phyloP scores from a whole-genome alignment of 2,113 vertebrate genomes.

The Psammodynastes pulverulentus region DNA sequence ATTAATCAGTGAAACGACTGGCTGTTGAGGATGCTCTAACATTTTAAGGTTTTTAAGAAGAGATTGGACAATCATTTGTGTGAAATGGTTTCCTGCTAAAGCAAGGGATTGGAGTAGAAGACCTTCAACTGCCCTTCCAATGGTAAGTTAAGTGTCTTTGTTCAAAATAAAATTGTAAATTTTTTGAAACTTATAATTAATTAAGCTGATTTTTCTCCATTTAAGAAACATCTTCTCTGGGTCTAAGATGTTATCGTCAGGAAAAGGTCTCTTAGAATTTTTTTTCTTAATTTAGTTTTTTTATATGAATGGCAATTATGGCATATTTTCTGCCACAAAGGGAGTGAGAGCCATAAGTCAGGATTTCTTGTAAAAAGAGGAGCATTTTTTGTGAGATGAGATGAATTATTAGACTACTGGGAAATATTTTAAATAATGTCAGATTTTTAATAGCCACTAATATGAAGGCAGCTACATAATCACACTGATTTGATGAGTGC shows the following conservation, averaged over 20 bases:
- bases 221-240: not conserved
- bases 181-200: not conserved
- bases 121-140: not conserved
- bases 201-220: not conserved
- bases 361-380: not conserved
- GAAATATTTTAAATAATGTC: slow-evolving; percentile 18
- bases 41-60: not conserved
- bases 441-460: slow-evolving; percentile 1
- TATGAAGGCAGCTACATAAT: slow-evolving; percentile 33
- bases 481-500: slow-evolving; percentile 11
- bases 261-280: not conserved
- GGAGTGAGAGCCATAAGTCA: not conserved
- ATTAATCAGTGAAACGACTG: not conserved
- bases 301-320: not conserved
- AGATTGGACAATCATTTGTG: not conserved
- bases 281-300: not conserved
- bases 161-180: not conserved
- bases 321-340: not conserved
- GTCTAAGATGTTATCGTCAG: not conserved
- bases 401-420: not conserved
- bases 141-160: not conserved
- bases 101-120: not conserved
- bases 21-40: not conserved
- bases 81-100: not conserved
- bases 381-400: not conserved